These are phyloP conservation scores for Hirtodrosophila trivittata DNA, from an alignment of 2,888 invertebrate genomes.

Conservation along the genomic window DNA sequence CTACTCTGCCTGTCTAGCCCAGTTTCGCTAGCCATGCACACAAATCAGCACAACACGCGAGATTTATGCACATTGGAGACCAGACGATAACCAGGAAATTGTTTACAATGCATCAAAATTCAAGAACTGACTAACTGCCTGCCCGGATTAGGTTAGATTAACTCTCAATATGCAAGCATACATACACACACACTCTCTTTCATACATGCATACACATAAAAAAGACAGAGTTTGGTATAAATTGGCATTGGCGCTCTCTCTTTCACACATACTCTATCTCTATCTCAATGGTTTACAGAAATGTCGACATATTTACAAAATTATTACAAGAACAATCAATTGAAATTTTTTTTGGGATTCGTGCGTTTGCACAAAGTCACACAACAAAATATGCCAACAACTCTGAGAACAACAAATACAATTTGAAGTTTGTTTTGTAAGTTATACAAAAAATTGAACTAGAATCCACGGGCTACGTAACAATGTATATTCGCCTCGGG, in stretches of 20 bases:
- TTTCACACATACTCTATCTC: no score
- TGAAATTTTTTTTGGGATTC: conserved; percentile 54
- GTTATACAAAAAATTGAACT: conserved; percentile 36
- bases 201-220: conserved; percentile 33
- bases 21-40: conserved; percentile 54
- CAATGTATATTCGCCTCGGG: conserved; percentile 28
- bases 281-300: conserved; percentile 46
- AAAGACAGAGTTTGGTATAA: conserved; percentile 13
- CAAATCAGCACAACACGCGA: conserved; percentile 74
- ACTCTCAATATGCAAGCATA: conserved; percentile 22
- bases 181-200: neutral
- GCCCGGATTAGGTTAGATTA: conserved; percentile 46
- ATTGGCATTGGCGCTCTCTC: conserved; percentile 50
- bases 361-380: conserved; percentile 21
- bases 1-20: conserved; percentile 37
- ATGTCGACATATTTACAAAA: conserved; percentile 78
- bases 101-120: conserved; percentile 54
- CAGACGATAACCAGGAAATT: conserved; percentile 51
- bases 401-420: conserved; percentile 57
- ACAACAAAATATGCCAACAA: conserved; percentile 69
- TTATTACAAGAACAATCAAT: conserved; percentile 70
- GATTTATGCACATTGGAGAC: conserved; percentile 63
- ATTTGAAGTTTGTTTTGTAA: conserved; percentile 35
- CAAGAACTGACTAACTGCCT: conserved; percentile 46
- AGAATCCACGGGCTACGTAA: conserved; percentile 32